Percentiles rank a stretch among this genome's conserved stretches.
Conservation (phyloP, 2,113 vertebrate genomes). For the Nothocercus nigrocapillus region DNA sequence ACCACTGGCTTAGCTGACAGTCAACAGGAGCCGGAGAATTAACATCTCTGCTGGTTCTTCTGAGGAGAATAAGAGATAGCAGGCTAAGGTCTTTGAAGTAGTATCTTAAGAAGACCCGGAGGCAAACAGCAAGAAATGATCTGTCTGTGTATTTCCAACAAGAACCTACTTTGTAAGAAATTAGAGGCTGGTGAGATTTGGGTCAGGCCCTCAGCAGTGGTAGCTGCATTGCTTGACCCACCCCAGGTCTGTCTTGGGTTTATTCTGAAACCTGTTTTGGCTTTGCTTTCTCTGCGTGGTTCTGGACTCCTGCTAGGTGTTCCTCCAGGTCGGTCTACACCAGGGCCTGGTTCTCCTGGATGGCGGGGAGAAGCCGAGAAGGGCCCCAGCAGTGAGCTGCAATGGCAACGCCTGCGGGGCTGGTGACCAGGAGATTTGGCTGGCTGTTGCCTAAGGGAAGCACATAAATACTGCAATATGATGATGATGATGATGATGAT, state of each 20-base stretch:
- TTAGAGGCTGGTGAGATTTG: background rate
- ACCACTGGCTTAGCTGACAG: conserved; percentile 87
- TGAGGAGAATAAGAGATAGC: conserved; percentile 26
- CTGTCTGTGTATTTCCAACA: background rate
- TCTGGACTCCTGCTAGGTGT: background rate
- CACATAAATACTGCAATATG: background rate
- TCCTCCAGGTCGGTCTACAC: background rate
- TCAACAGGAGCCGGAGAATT: conserved; percentile 64
- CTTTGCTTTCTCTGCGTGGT: background rate
- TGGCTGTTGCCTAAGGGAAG: background rate
- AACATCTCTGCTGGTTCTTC: conserved; percentile 60
- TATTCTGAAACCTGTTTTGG: background rate
- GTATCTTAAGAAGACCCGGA: background rate
- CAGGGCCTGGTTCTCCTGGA: background rate
- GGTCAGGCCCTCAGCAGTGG: background rate
- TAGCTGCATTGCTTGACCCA: background rate
- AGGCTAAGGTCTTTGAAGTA: background rate
- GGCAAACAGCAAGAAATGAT: background rate
- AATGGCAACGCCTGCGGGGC: background rate
- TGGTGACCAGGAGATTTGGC: rapidly evolving
- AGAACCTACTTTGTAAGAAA: background rate
- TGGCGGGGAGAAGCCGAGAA: background rate
- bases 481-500: conserved; percentile 14
- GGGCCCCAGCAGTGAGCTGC: background rate
- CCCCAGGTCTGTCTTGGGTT: background rate